Base-by-base conservation (phyloP, 1,140 invertebrate genomes). In the Lucilia cuprina region DNA sequence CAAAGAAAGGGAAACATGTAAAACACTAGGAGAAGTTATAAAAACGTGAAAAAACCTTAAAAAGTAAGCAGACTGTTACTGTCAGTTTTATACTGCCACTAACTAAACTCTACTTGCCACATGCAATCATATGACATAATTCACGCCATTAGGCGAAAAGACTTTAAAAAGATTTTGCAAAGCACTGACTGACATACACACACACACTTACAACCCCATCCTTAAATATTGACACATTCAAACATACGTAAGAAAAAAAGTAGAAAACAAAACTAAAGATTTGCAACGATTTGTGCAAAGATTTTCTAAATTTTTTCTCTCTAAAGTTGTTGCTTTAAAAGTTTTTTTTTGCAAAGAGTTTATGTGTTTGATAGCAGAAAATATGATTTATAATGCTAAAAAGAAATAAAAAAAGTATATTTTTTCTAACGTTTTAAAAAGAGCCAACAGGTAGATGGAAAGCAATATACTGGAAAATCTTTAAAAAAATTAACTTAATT, bases 81-180 rank as follows among this genome's bases (percentile, higher is more conserved):
- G 77, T 80, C 77, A 80, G 77, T 50, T 50, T 80, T 80, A 19
- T 50, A 17, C 65, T 50, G 77, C 41, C 65, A 70, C 10, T 21
- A 80, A 80, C 77, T 80, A 49, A 78, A 80, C 75, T 78, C 75
- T n/a, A 78, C 77, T 80, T 80, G 77, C 77, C 77, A 80, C 77
- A 80, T 80, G 77, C 77, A 80, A 80, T 80, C 77, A 80, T 80
- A 25, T 80, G 77, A 80, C 77, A 80, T 80, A 80, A 80, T 80
- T 80, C 47, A 80, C 77, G 77, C 77, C 77, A 80, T 80, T 80
- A 49, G 77, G 77, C 77, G 21, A 80, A 80, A 80, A 80, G 77
- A 80, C 41, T 80, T 78, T 78, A 80, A 49, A 80, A 19, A 80
- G 77, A 80, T 50, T 80, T 49, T 19, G 21, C 3, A 70, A 70